Conservation (phyloP, 2,113 vertebrate species). For the Trinectes maculatus region DNA sequence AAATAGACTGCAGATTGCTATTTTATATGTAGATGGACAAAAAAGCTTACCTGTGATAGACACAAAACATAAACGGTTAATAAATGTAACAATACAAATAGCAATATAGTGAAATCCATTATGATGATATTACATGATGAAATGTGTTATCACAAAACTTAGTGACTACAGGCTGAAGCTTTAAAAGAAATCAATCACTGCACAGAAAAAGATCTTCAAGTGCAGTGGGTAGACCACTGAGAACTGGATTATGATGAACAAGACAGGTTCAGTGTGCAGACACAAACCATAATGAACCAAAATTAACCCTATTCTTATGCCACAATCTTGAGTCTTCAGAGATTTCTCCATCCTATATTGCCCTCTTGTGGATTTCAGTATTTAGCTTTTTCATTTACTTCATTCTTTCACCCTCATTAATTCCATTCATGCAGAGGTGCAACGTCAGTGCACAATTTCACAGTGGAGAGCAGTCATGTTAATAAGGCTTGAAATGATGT, state of each 20-base stretch:
- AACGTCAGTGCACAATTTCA: neutral
- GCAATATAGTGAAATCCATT: too few species aligned
- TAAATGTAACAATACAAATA: too few species aligned
- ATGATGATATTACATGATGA: neutral
- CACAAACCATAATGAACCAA: too few species aligned
- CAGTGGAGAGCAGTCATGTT: neutral
- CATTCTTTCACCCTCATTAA: neutral
- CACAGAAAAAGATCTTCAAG: neutral
- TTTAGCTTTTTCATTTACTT: neutral
- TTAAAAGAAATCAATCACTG: neutral
- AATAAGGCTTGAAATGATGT: neutral
- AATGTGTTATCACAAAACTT: too few species aligned
- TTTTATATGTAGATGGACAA: too few species aligned
- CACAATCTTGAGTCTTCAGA: neutral
- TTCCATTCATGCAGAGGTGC: neutral
- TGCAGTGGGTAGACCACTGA: neutral
- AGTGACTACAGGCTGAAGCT: neutral
- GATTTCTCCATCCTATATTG: conserved; percentile 29
- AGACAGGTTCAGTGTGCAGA: neutral
- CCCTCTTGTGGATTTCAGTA: conserved; percentile 52
- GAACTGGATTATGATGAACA: neutral
- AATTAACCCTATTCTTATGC: neutral
- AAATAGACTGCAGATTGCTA: neutral
- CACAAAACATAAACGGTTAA: too few species aligned
- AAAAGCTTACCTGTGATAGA: too few species aligned